Percentiles rank a stretch among this genome's conserved stretches.
Evolutionary conservation across 2,113 vertebrate species (phyloP).

Genomic region (Microcebus tavaratra): DNA sequence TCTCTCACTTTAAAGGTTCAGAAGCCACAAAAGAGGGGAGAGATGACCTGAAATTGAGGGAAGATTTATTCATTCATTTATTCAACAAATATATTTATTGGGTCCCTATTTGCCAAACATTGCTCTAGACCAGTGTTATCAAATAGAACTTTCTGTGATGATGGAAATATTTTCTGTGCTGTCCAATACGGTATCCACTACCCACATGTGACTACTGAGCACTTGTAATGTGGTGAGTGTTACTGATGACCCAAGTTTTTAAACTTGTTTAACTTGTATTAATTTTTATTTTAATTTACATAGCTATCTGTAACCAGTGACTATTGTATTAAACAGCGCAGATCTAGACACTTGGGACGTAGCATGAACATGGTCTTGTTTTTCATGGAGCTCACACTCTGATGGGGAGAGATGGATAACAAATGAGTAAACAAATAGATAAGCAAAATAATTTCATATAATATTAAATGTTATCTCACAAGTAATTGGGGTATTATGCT

Average conservation of each 20-base stretch:
- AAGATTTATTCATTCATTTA: background rate
- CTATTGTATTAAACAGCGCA: background rate
- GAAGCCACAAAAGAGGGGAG: background rate
- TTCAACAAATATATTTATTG: background rate
- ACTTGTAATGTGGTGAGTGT: background rate
- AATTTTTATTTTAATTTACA: constrained; percentile 3
- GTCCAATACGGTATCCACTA: background rate
- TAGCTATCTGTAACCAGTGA: background rate
- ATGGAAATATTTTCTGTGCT: background rate
- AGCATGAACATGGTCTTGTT: background rate
- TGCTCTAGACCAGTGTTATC: background rate
- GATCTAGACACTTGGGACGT: background rate
- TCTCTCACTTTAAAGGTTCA: background rate
- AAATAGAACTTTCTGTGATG: background rate
- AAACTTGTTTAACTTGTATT: background rate
- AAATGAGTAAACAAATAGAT: background rate
- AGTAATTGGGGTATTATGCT: background rate
- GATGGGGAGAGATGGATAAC: background rate
- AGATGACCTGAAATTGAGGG: background rate
- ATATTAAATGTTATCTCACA: background rate
- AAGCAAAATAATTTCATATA: background rate
- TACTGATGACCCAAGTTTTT: background rate
- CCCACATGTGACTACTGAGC: background rate
- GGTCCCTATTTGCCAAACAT: background rate
- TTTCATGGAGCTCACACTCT: background rate